Evolutionary conservation across 2,113 vertebrate species (phyloP), one percentile per base, ranked within the genome.

Genomic region (Nyctibius bracteatus): DNA sequence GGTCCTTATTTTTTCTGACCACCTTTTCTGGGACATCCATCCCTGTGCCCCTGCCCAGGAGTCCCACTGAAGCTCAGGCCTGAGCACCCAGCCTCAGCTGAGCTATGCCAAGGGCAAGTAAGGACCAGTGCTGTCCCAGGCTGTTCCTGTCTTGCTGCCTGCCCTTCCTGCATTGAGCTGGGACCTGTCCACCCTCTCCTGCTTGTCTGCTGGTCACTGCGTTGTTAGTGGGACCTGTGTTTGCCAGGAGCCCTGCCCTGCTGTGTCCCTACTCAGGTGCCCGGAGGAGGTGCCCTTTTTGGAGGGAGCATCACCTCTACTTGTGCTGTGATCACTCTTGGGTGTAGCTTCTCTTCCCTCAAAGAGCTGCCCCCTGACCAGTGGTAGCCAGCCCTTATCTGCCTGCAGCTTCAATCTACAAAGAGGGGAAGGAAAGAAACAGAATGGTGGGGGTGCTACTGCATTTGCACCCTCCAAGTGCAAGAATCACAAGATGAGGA

Each of bases 51-150:
- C 19, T 46, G 15, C 5, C 31, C 57, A 54, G 24, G 19, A 74
- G 13, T 1, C 5, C 4, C 28, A 8, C 22, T 41, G 22, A 37
- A 49, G 8, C 31, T 59, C 47, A 49, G n/a, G 6, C 12, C 19
- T 49, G 79, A 79, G 10, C 1, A 8, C 21, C 7, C 23, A 51
- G 20, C 16, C 15, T 14, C 33, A 74, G 21, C 8, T 46, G 17
- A 72, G 13, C 3, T 47, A 21, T 44, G 20, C 4, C 0, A 0
- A 1, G 20, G 28, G 2, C 41, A 77, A 2, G 12, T 11, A 30
- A 3, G 2, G 8, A 3, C 3, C 39, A 47, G 5, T 12, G 6
- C 1, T 35, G 28, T 25, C 25, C 37, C 22, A 74, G 37, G 28
- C 7, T 63, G 28, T 10, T 83, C 33, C 12, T 37, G 61, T 3